phyloP scores from a whole-genome alignment of 2,797 vertebrate genomes.

The Anas bahamensis region DNA sequence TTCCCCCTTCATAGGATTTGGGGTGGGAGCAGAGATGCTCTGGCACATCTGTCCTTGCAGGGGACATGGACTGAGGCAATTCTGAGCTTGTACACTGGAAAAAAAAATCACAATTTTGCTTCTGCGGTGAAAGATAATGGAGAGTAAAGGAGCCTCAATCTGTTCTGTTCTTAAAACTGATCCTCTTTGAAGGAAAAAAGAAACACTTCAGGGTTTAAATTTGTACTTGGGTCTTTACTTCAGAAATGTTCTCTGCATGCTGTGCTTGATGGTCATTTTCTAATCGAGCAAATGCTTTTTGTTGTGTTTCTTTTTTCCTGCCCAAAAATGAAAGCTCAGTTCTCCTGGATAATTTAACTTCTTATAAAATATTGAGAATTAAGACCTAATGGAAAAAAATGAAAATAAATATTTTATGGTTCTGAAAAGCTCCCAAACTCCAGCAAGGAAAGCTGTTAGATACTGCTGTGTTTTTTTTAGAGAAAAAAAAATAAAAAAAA shows the following conservation, averaged over 20 bases:
- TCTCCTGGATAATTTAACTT: constrained; percentile 72
- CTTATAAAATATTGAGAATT: constrained; percentile 77
- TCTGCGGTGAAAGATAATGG: neutral
- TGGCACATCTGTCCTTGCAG: neutral
- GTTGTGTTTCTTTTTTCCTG: neutral
- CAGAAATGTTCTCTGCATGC: neutral
- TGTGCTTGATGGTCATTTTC: neutral
- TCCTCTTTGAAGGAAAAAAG: neutral
- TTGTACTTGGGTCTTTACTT: neutral
- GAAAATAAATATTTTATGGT: constrained; percentile 65
- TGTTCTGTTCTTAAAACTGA: neutral
- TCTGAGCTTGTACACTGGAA: neutral
- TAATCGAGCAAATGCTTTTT: neutral
- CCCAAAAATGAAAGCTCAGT: constrained; percentile 46
- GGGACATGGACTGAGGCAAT: neutral
- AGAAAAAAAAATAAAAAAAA: neutral
- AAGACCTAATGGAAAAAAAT: constrained; percentile 65
- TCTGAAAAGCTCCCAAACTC: constrained; percentile 64
- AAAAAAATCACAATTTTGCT: neutral
- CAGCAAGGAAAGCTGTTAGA: constrained; percentile 58
- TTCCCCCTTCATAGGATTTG: fast-evolving
- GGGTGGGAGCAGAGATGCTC: neutral
- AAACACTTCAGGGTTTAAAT: neutral
- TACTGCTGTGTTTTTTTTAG: constrained; percentile 40
- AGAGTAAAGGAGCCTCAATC: neutral